phyloP scores from a whole-genome alignment of 2,797 vertebrate genomes.

The Hydrolagus colliei region DNA sequence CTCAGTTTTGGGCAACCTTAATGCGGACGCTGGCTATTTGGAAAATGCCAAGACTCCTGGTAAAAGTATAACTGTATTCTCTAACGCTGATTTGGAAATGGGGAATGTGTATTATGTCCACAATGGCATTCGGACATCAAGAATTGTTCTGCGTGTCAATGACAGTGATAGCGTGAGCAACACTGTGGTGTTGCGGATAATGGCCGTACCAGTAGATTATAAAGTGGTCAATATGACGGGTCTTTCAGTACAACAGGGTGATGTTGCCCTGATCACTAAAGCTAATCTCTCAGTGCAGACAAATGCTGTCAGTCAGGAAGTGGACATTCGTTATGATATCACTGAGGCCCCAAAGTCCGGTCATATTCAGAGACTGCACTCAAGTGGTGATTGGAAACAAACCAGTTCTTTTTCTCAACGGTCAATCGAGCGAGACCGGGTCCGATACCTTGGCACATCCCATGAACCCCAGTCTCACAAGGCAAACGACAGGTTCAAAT shows the following conservation, averaged over 20 bases:
- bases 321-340: constrained; percentile 66
- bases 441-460: constrained; percentile 71
- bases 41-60: constrained; percentile 64
- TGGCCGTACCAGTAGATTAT: constrained; percentile 69
- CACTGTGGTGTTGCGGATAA: constrained; percentile 72
- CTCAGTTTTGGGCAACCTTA: constrained; percentile 75
- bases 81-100: constrained; percentile 61
- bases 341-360: constrained; percentile 66
- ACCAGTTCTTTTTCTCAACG: constrained; percentile 68
- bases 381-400: constrained; percentile 68
- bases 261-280: constrained; percentile 54
- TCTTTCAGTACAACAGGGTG: constrained; percentile 64
- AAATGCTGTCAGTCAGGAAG: constrained; percentile 59
- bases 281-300: constrained; percentile 69
- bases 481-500: constrained; percentile 69
- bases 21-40: constrained; percentile 73
- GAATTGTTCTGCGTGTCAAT: constrained; percentile 75
- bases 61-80: constrained; percentile 62
- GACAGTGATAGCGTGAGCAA: constrained; percentile 84
- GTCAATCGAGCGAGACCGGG: constrained; percentile 59
- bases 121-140: constrained; percentile 67
- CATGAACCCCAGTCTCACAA: constrained; percentile 63
- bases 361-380: constrained; percentile 67
- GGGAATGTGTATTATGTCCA: constrained; percentile 71
- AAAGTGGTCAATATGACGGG: constrained; percentile 68